Evolutionary conservation across 2,888 invertebrate genomes (phyloP).

Genomic region (Leuctra nigra): DNA sequence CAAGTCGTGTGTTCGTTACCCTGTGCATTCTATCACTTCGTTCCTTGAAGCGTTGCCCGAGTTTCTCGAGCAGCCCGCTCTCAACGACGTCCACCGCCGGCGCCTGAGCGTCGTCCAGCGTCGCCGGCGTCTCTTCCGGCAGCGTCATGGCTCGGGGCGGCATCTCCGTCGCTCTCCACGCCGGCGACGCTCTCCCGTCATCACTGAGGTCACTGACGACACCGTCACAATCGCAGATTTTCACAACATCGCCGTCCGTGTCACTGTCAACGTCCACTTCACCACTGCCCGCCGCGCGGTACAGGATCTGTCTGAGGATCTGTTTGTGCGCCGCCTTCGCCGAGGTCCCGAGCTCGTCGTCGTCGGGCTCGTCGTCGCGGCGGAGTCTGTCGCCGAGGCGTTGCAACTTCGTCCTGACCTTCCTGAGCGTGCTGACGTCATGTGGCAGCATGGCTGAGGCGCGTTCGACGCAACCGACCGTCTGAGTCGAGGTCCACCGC

Average conservation of each 20-base stretch:
- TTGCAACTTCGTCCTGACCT: slow-evolving; percentile 28
- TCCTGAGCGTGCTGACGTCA: slow-evolving; percentile 26
- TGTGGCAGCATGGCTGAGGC: neutral
- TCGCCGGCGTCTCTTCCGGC: slow-evolving; percentile 8
- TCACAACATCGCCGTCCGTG: slow-evolving; percentile 10
- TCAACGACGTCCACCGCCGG: slow-evolving; percentile 13
- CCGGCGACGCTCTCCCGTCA: slow-evolving; percentile 19
- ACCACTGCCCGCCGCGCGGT: slow-evolving; percentile 10
- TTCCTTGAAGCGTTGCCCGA: slow-evolving; percentile 47
- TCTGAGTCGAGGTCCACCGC: neutral
- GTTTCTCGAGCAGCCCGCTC: slow-evolving; percentile 42
- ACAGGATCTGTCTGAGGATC: slow-evolving; percentile 26
- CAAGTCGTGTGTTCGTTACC: slow-evolving; percentile 45
- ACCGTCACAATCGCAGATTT: neutral
- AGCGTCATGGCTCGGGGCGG: slow-evolving; percentile 16
- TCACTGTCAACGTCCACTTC: slow-evolving; percentile 16
- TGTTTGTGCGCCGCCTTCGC: slow-evolving; percentile 23
- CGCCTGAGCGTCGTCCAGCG: slow-evolving; percentile 18
- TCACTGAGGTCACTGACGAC: slow-evolving; percentile 7
- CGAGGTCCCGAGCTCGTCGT: slow-evolving; percentile 11
- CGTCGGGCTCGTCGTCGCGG: slow-evolving; percentile 26
- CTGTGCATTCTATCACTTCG: slow-evolving; percentile 53
- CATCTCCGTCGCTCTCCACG: slow-evolving; percentile 20
- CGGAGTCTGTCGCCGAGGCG: slow-evolving; percentile 26
- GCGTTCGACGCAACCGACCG: neutral